phyloP scores from a whole-genome alignment of 1,140 invertebrate genomes.

The Oryctes rhinoceros region DNA sequence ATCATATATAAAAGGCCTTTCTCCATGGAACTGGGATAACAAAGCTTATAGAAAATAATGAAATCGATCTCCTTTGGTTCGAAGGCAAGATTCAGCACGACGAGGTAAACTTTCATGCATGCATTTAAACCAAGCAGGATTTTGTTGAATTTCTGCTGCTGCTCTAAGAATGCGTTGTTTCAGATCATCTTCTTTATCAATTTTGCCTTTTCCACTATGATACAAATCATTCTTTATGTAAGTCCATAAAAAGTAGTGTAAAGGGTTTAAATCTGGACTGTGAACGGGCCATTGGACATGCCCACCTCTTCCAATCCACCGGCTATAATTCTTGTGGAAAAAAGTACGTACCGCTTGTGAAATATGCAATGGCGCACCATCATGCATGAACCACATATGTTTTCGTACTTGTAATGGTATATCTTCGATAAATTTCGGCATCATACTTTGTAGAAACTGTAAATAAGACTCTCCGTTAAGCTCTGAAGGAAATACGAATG shows the following conservation, averaged over 20 bases:
- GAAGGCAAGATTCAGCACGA: no score
- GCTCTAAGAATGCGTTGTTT: neutral
- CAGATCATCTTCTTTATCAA: neutral
- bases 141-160: neutral
- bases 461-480: neutral
- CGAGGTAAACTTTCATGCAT: no score
- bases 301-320: neutral
- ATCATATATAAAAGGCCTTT: no score
- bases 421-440: slow-evolving; percentile 36
- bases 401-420: neutral
- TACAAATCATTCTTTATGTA: neutral
- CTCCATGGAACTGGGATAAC: no score
- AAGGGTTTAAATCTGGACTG: slow-evolving; percentile 25
- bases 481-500: neutral
- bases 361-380: slow-evolving; percentile 36
- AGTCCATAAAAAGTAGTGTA: slow-evolving; percentile 17
- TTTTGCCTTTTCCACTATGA: neutral
- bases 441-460: neutral
- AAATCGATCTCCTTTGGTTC: no score
- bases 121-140: neutral
- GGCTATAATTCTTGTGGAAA: neutral
- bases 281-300: neutral
- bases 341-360: neutral
- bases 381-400: slow-evolving; percentile 42
- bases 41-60: no score